Evolutionary conservation across 2,797 vertebrate genomes (phyloP), one percentile per base, ranked within the genome.

Genomic region (Uromys caudimaculatus): DNA sequence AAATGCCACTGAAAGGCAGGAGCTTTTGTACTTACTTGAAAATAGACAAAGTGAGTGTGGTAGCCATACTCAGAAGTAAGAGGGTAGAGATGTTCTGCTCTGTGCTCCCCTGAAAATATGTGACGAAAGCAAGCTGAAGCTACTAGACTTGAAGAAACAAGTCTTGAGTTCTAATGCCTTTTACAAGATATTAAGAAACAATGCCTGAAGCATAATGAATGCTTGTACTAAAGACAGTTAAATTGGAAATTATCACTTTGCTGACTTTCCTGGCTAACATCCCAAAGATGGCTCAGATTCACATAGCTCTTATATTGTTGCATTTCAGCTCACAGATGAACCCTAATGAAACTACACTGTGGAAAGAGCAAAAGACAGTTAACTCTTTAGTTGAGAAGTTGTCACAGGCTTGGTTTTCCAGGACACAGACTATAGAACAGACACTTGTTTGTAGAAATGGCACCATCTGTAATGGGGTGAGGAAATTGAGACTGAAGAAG

Each of bases 211-310:
- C 38, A 52, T 35, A 29, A 56, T 56, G 87, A 35, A 47, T 47
- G 19, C 41, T 94, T 16, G 56, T 79, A 82, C 14, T 78, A 35
- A 95, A 93, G 86, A 9, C 11, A 71, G 41, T 35, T 77, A 16
- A 93, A 60, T 44, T 76, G 71, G 8, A 96, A 96, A 96, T 38
- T 14, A 67, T 67, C 32, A 69, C 47, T 75, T 73, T 52, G 47
- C n/a, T 82, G n/a, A 90, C 9, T 58, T 2, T 5, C 29, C 87
- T 60, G 75, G 12, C 2, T 77, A 84, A 81, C 4, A 58, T 78
- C 52, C n/a, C n/a, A 77, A 13, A 13, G 69, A 77, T 75, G 19
- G 44, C 81, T 93, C 69, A 77, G 64, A 91, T 71, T 93, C 75
- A 83, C 4, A 41, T 9, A 50, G 56, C 75, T 79, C 67, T 89